Evolutionary conservation across 2,113 vertebrate species (phyloP).

Genomic region (Cyprinodon brontotheroides): DNA sequence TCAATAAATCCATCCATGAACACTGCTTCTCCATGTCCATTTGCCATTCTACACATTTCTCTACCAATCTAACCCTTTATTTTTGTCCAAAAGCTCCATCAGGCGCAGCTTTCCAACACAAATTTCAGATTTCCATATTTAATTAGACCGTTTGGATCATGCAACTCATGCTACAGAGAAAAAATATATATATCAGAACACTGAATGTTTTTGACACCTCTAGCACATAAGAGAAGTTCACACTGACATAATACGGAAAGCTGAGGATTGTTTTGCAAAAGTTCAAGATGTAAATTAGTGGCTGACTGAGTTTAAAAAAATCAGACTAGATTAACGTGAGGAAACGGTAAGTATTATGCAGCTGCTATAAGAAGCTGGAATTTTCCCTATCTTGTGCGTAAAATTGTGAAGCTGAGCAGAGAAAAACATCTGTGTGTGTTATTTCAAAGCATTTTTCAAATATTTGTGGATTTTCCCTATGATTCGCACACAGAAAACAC

Average conservation of each 20-base stretch:
- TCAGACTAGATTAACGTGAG: neutral
- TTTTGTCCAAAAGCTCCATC: neutral
- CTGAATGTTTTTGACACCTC: neutral
- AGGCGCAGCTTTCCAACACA: neutral
- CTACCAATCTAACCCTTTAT: neutral
- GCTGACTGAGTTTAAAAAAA: neutral
- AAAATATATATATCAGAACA: neutral
- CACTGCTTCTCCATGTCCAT: neutral
- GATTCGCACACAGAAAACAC: conserved; percentile 2
- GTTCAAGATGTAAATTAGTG: neutral
- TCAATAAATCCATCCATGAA: neutral
- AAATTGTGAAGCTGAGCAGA: neutral
- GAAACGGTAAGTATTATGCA: neutral
- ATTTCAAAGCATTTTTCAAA: neutral
- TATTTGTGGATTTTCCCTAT: neutral
- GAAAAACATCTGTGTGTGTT: neutral
- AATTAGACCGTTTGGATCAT: conserved; percentile 1
- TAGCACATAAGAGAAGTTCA: neutral
- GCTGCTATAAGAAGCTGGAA: neutral
- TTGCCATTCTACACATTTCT: neutral
- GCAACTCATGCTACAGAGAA: neutral
- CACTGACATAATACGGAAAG: neutral
- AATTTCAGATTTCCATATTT: conserved; percentile 4
- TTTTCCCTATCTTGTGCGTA: neutral
- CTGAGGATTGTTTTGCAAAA: neutral